Evolutionary conservation across 2,113 vertebrate genomes (phyloP).

Genomic region (Leptocoma aspasia): DNA sequence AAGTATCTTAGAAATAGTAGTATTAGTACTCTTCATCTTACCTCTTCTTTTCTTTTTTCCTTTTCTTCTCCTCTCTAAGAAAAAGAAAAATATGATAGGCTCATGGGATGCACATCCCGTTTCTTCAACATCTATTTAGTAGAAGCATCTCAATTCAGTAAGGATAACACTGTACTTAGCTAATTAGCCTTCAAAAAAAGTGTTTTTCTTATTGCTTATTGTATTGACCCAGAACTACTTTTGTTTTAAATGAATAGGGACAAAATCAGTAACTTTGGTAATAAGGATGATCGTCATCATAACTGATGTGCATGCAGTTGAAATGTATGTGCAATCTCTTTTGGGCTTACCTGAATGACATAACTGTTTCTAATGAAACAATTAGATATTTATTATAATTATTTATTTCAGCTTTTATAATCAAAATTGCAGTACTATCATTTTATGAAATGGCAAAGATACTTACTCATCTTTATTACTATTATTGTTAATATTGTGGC

Average conservation of each 20-base stretch:
- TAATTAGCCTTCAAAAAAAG: background rate
- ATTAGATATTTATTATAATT: background rate
- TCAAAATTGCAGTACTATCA: background rate
- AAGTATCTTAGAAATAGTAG: background rate
- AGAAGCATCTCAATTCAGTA: background rate
- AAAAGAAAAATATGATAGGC: conserved; percentile 4
- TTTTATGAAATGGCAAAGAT: conserved; percentile 27
- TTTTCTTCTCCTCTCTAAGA: conserved; percentile 77
- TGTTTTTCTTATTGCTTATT: background rate
- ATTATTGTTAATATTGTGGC: conserved; percentile 87
- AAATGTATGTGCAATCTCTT: background rate
- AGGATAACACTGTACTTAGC: background rate
- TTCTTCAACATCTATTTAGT: background rate
- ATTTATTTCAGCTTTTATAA: background rate
- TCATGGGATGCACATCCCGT: background rate
- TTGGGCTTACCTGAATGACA: background rate
- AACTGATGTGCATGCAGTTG: background rate
- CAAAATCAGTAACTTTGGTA: background rate
- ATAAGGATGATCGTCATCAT: background rate
- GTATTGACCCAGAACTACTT: background rate
- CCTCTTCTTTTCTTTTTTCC: conserved; percentile 76
- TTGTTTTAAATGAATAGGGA: background rate
- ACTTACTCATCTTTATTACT: conserved; percentile 92
- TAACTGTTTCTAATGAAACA: background rate
- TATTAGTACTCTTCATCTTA: conserved; percentile 20